These are phyloP conservation scores for Strigamia crassipes DNA, from an alignment of 2,888 invertebrate genomes.

Conservation along the genomic window DNA sequence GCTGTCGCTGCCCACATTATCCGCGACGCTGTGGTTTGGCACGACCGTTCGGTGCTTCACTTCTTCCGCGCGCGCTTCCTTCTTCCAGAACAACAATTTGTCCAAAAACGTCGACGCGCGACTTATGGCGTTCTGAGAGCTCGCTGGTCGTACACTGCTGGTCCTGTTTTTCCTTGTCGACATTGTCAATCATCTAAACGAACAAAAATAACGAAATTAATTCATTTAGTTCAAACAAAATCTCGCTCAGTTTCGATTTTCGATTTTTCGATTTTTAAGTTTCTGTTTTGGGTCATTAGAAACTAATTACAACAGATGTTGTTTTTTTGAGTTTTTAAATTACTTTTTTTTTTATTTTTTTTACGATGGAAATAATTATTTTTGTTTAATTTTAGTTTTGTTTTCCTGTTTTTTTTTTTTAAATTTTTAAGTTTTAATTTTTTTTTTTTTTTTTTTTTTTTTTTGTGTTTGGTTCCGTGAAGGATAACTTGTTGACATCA, in stretches of 20 bases:
- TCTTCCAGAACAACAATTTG: constrained; percentile 56
- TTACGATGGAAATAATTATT: too few species aligned
- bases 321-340: too few species aligned
- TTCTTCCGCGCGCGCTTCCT: constrained; percentile 58
- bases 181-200: constrained; percentile 45
- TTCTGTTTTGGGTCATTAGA: too few species aligned
- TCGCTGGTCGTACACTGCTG: constrained; percentile 26
- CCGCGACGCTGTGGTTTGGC: constrained; percentile 80
- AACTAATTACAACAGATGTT: too few species aligned
- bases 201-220: constrained; percentile 26
- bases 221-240: too few species aligned
- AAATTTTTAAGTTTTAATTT: background rate
- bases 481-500: constrained; percentile 8
- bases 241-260: too few species aligned
- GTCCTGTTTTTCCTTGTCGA: constrained; percentile 45
- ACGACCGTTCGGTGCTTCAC: constrained; percentile 70
- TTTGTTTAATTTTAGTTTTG: too few species aligned
- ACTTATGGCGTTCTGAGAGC: background rate
- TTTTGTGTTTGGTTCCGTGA: background rate
- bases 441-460: background rate
- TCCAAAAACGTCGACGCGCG: constrained; percentile 52
- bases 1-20: constrained; percentile 74
- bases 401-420: too few species aligned
- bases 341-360: background rate
- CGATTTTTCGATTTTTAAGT: too few species aligned